phyloP scores from a whole-genome alignment of 2,113 vertebrate species.

The Carollia perspicillata region DNA sequence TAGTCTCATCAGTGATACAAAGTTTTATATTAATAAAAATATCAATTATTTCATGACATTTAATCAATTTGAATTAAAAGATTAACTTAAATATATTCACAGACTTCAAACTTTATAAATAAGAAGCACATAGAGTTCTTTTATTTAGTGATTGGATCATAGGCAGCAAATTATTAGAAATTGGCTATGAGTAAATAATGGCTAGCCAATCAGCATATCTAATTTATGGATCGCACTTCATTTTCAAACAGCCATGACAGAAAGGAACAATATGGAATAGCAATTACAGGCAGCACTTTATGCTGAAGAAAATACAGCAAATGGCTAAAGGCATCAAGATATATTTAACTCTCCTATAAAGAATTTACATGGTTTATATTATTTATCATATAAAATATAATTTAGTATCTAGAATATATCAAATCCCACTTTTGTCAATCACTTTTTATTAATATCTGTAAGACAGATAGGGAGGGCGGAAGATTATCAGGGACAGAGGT shows the following conservation, averaged over 20 bases:
- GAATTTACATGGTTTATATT: conserved; percentile 41
- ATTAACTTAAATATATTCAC: conserved; percentile 6
- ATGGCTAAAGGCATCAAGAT: conserved; percentile 46
- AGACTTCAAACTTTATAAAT: conserved; percentile 31
- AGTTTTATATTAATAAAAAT: conserved; percentile 35
- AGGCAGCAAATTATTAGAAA: conserved; percentile 39
- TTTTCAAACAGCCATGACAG: conserved; percentile 29
- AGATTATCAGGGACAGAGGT: conserved; percentile 59
- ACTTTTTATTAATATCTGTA: conserved; percentile 73
- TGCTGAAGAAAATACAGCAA: conserved; percentile 35
- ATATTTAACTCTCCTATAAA: conserved; percentile 45
- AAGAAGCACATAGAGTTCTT: not conserved
- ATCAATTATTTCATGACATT: conserved; percentile 33
- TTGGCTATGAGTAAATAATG: not conserved
- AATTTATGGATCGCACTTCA: conserved; percentile 9
- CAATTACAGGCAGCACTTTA: conserved; percentile 41
- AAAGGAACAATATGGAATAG: conserved; percentile 31
- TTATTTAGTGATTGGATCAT: conserved; percentile 35
- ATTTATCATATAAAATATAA: conserved; percentile 57
- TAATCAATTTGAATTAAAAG: conserved; percentile 45
- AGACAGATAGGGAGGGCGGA: conserved; percentile 50
- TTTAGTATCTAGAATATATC: conserved; percentile 45
- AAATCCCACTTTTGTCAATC: conserved; percentile 29
- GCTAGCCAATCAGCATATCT: conserved; percentile 24
- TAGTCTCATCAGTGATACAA: not conserved